Evolutionary conservation across 2,113 vertebrate species (phyloP), one percentile per base, ranked within the genome.

Genomic region (Notiomystis cincta): DNA sequence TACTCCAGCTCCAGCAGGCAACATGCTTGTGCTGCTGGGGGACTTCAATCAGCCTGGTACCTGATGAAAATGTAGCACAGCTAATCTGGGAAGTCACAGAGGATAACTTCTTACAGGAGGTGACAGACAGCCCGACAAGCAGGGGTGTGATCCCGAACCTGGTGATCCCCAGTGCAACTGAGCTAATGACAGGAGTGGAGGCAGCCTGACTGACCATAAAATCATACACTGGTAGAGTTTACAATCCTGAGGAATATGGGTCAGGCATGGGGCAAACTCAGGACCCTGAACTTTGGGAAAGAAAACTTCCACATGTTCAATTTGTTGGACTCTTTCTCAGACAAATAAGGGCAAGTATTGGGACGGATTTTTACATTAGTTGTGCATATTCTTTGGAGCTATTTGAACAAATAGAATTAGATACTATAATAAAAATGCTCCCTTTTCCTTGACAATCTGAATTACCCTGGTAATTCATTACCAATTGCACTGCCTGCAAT

Each of bases 91-190:
- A 56, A 35, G 30, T 24, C 24, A 8, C 7, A 33, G 27, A 50
- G 14, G 17, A 24, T 9, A 44, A 19, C 8, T 15, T 19, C 13
- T 20, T 12, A 16, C 28, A 8, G 0, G 0, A 50, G 20, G 10
- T 25, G n/a, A 24, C 15, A 72, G 86, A 57, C 14, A 30, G 37
- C 37, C 13, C 38, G 16, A 5, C 19, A 51, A 13, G 19, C 30
- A 28, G 33, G 33, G 3, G 30, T 24, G 7, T n/a, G 23, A 38
- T 9, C 6, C 30, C 7, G 9, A 6, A 27, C 21, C 14, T 31
- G 31, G 22, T 28, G 10, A 64, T n/a, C 18, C 14, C 24, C 23
- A 25, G 2, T 15, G 14, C 18, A 50, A 9, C 7, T 42, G 35
- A 64, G 40, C 3, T 35, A 37, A 75, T 30, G 20, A 13, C n/a